phyloP scores from a whole-genome alignment of 1,140 invertebrate species.

The Trissolcus basalis region DNA sequence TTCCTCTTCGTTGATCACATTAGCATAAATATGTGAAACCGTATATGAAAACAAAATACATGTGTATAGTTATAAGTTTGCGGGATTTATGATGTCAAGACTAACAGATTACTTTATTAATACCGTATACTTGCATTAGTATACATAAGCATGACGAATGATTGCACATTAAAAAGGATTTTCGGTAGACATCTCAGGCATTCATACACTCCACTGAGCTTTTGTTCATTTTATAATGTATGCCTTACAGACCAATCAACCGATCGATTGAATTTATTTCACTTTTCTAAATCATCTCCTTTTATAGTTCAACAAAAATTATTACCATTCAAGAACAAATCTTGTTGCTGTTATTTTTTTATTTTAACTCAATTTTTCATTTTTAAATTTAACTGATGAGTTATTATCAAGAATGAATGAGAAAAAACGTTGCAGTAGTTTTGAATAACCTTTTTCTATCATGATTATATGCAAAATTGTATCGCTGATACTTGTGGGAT shows the following conservation, averaged over 20 bases:
- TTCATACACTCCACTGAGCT: constrained; percentile 34
- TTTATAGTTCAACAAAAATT: background rate
- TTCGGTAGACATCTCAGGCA: constrained; percentile 58
- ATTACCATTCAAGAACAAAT: too few species aligned
- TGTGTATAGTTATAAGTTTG: constrained; percentile 50
- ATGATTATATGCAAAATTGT: too few species aligned
- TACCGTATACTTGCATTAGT: constrained; percentile 75
- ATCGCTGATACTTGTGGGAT: too few species aligned
- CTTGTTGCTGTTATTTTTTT: too few species aligned
- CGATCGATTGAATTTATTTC: constrained; percentile 10
- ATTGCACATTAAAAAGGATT: constrained; percentile 63
- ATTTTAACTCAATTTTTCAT: too few species aligned
- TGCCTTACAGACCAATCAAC: constrained; percentile 24
- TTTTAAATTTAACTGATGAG: too few species aligned
- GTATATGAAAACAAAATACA: constrained; percentile 22
- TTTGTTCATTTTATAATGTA: constrained; percentile 13
- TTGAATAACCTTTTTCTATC: too few species aligned
- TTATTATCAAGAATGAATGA: too few species aligned
- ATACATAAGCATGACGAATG: constrained; percentile 75
- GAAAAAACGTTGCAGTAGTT: too few species aligned
- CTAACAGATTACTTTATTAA: constrained; percentile 70
- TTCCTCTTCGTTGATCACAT: constrained; percentile 67
- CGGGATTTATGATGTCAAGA: constrained; percentile 66
- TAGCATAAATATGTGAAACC: constrained; percentile 72
- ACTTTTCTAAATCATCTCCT: background rate